phyloP scores from a whole-genome alignment of 2,113 vertebrate species.

The Tringa solitaria region DNA sequence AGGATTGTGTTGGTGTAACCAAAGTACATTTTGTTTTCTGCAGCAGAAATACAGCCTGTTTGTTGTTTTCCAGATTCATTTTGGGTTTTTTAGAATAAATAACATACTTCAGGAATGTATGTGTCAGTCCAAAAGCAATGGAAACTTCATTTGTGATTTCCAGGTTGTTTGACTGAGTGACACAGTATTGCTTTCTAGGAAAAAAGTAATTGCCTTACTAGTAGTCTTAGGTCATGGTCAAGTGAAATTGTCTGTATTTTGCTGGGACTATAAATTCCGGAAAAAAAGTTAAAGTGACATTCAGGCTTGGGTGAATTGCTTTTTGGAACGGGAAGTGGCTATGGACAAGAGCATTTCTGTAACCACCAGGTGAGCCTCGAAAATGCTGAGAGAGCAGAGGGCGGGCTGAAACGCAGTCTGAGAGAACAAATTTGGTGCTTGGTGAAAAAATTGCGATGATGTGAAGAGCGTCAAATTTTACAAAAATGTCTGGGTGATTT shows the following conservation, averaged over 20 bases:
- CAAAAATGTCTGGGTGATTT: not conserved
- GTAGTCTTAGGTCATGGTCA: not conserved
- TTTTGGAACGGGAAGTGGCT: not conserved
- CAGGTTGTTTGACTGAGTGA: not conserved
- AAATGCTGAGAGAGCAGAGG: not conserved
- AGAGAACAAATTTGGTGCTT: not conserved
- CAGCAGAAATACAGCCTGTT: not conserved
- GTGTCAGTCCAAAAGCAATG: not conserved
- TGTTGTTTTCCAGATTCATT: not conserved
- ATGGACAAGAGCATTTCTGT: not conserved
- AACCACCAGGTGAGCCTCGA: not conserved
- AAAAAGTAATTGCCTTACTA: not conserved
- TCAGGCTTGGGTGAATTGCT: not conserved
- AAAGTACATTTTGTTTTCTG: not conserved
- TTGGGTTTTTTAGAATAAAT: not conserved
- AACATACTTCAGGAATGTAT: not conserved
- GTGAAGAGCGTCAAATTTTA: not conserved
- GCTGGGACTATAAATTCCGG: not conserved
- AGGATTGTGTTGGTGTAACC: not conserved
- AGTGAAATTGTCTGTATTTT: not conserved
- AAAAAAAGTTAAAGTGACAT: not conserved
- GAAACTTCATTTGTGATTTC: not conserved
- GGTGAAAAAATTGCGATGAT: not conserved
- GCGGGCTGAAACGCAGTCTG: not conserved
- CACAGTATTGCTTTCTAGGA: not conserved